Percentiles rank a stretch among this genome's conserved stretches.
Evolutionary conservation across 2,113 vertebrate genomes (phyloP).

Genomic region (Epinephelus lanceolatus): DNA sequence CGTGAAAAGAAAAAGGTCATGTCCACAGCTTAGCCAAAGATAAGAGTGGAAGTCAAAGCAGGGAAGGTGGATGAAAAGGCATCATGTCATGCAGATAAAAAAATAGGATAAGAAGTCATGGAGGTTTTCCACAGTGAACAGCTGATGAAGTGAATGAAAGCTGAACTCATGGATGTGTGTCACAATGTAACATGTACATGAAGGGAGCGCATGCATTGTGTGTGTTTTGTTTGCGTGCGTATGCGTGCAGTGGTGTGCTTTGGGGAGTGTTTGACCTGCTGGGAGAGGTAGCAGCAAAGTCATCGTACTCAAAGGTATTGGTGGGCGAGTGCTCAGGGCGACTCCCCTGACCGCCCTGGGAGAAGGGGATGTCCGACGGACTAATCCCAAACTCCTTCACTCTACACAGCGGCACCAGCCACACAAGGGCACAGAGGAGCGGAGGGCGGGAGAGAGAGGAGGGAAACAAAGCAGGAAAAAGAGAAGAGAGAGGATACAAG

Average conservation of each 20-base stretch:
- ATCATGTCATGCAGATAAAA: constrained; percentile 46
- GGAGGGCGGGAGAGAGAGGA: constrained; percentile 46
- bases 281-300: constrained; percentile 93
- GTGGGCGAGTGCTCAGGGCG: constrained; percentile 97
- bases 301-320: constrained; percentile 94
- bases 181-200: constrained; percentile 1
- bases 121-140: constrained; percentile 8
- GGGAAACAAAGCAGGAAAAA: constrained; percentile 62
- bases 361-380: constrained; percentile 99
- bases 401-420: constrained; percentile 87
- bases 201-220: constrained; percentile 54
- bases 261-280: constrained; percentile 89
- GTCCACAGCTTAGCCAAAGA: constrained; percentile 3
- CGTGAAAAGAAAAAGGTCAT: not conserved
- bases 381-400: constrained; percentile 99
- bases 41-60: constrained; percentile 6
- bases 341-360: constrained; percentile 93
- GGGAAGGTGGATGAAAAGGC: constrained; percentile 22
- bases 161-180: constrained; percentile 6
- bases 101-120: constrained; percentile 8
- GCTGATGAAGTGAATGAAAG: constrained; percentile 33
- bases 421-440: constrained; percentile 79
- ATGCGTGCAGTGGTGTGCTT: constrained; percentile 39
- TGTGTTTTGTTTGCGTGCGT: constrained; percentile 25
- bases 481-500: constrained; percentile 55